These are phyloP conservation scores for Threskiornis aethiopicus DNA, from an alignment of 2,797 vertebrate species.

Conservation along the genomic window DNA sequence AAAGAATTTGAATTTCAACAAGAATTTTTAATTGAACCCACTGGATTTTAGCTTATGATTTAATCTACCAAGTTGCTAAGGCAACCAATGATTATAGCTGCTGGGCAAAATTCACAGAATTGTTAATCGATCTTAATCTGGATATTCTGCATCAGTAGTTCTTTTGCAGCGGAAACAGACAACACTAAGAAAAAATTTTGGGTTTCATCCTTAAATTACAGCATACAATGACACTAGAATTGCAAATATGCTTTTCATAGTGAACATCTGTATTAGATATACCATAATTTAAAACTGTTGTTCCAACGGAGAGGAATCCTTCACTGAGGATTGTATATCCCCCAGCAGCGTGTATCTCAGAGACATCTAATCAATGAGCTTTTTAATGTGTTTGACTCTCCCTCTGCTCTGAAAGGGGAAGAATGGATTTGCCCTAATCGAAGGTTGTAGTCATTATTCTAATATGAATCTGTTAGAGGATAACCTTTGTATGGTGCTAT, in stretches of 20 bases:
- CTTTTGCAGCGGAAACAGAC: background rate
- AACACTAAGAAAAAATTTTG: background rate
- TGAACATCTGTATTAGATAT: background rate
- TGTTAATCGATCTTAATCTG: constrained; percentile 67
- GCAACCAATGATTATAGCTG: constrained; percentile 64
- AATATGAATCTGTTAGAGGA: background rate
- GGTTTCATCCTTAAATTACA: background rate
- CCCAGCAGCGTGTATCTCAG: background rate
- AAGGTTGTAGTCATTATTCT: background rate
- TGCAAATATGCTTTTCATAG: background rate
- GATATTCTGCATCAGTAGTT: background rate
- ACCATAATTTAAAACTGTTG: background rate
- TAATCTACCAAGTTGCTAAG: constrained; percentile 64
- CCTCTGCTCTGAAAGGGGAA: background rate
- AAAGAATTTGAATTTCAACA: constrained; percentile 49
- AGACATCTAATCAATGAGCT: constrained; percentile 24
- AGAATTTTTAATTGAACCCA: constrained; percentile 59
- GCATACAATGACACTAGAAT: background rate
- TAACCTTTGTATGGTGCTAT: background rate
- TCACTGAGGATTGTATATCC: background rate
- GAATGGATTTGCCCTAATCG: background rate
- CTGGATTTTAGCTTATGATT: constrained; percentile 55
- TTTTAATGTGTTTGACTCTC: constrained; percentile 10
- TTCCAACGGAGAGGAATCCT: background rate
- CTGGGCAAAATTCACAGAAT: constrained; percentile 63